Percentiles rank a stretch among this genome's conserved stretches.
Conservation (phyloP, 2,113 vertebrate genomes). For the Rhea pennata region DNA sequence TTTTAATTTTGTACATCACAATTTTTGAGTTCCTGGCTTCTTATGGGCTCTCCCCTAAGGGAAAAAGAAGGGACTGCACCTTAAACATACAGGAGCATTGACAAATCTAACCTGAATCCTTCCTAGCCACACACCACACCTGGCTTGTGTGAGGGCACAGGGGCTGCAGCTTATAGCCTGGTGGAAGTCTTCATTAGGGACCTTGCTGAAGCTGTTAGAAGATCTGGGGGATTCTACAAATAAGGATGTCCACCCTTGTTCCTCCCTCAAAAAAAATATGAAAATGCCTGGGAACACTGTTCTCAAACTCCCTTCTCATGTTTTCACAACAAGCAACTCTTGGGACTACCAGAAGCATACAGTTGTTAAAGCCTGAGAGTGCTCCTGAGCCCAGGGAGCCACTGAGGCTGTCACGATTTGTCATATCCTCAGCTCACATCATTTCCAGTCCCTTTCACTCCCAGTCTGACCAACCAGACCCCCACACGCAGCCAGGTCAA, state of each 20-base stretch:
- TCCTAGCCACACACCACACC: fast-evolving
- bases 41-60: background rate
- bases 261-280: background rate
- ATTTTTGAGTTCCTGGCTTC: background rate
- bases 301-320: background rate
- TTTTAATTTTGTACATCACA: background rate
- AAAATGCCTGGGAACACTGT: background rate
- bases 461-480: background rate
- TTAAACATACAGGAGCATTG: background rate
- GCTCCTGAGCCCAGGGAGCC: background rate
- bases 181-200: background rate
- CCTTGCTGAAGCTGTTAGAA: background rate
- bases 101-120: background rate
- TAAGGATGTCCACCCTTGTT: background rate
- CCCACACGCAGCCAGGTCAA: background rate
- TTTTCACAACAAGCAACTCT: slow-evolving; percentile 2
- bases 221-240: background rate
- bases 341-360: background rate
- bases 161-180: background rate
- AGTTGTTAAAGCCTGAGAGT: background rate
- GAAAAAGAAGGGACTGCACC: background rate
- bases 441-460: background rate
- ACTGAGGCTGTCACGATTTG: background rate
- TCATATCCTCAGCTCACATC: background rate
- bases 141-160: fast-evolving